Evolutionary conservation across 1,140 invertebrate genomes (phyloP).

Genomic region (Acromyrmex echinatior): DNA sequence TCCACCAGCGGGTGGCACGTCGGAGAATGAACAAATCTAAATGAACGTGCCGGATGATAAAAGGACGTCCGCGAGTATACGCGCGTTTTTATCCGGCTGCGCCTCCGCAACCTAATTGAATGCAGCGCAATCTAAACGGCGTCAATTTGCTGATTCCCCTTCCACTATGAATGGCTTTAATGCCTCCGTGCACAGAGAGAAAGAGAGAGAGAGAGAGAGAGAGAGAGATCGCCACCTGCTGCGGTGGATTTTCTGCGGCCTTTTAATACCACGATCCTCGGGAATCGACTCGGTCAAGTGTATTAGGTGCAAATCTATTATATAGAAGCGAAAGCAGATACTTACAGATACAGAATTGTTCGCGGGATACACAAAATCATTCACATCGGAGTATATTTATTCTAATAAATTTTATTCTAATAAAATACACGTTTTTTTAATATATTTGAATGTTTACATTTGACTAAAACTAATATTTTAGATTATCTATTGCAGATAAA

Average conservation of each 20-base stretch:
- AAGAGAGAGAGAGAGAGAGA: conserved; percentile 12
- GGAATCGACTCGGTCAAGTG: conserved; percentile 46
- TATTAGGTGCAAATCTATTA: conserved; percentile 32
- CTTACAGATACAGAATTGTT: conserved; percentile 1
- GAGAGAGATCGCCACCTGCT: conserved; percentile 59
- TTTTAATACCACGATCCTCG: conserved; percentile 65
- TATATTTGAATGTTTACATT: background rate
- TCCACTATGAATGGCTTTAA: conserved; percentile 48
- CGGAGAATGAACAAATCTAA: conserved; percentile 36
- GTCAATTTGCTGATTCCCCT: conserved; percentile 74
- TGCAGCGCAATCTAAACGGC: conserved; percentile 78
- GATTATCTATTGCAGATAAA: background rate
- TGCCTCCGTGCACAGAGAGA: conserved; percentile 10
- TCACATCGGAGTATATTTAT: background rate
- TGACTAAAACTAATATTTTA: background rate
- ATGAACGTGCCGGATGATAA: conserved; percentile 59
- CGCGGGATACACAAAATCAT: background rate
- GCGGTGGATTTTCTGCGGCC: conserved; percentile 63
- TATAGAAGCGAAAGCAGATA: conserved; percentile 3
- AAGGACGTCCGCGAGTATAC: conserved; percentile 36
- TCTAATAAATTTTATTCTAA: background rate
- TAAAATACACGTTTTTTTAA: background rate
- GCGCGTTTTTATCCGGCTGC: conserved; percentile 63
- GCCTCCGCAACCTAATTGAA: conserved; percentile 75
- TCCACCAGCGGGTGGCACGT: conserved; percentile 4